phyloP scores from a whole-genome alignment of 2,113 vertebrate species.

The Rhea americana region DNA sequence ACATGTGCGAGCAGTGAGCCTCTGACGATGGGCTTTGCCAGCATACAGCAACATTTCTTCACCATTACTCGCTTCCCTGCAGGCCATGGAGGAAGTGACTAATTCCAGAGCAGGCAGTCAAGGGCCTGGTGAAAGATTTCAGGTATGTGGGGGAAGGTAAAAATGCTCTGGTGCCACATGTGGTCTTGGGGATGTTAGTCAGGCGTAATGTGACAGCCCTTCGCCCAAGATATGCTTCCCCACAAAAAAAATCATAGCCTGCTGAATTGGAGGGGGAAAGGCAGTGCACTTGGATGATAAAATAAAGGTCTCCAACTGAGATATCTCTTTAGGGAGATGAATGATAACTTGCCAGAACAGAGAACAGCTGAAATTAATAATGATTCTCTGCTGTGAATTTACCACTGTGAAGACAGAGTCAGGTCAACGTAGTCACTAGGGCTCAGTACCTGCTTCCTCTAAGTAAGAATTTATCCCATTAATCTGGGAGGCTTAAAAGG shows the following conservation, averaged over 20 bases:
- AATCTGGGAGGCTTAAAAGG: neutral
- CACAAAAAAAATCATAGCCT: neutral
- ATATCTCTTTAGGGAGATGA: neutral
- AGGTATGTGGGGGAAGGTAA: conserved; percentile 18
- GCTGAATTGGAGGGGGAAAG: conserved; percentile 16
- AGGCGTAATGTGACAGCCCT: neutral
- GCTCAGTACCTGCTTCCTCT: conserved; percentile 25
- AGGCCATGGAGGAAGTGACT: conserved; percentile 33
- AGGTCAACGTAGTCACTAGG: neutral
- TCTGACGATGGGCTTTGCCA: neutral
- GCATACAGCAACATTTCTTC: neutral
- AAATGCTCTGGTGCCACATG: neutral
- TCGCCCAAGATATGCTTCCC: neutral
- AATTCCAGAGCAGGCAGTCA: conserved; percentile 14
- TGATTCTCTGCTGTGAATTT: conserved; percentile 18
- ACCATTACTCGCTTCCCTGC: neutral
- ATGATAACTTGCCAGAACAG: conserved; percentile 19
- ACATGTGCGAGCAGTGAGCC: neutral
- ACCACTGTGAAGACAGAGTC: neutral
- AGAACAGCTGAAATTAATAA: conserved; percentile 29
- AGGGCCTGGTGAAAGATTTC: conserved; percentile 5
- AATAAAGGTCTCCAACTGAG: conserved; percentile 40
- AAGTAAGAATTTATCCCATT: conserved; percentile 18
- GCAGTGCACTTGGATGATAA: neutral
- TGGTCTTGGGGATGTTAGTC: neutral